Percentiles rank a stretch among this genome's conserved stretches.
Conservation (phyloP, 2,797 vertebrate species). For the Dryobates pubescens region DNA sequence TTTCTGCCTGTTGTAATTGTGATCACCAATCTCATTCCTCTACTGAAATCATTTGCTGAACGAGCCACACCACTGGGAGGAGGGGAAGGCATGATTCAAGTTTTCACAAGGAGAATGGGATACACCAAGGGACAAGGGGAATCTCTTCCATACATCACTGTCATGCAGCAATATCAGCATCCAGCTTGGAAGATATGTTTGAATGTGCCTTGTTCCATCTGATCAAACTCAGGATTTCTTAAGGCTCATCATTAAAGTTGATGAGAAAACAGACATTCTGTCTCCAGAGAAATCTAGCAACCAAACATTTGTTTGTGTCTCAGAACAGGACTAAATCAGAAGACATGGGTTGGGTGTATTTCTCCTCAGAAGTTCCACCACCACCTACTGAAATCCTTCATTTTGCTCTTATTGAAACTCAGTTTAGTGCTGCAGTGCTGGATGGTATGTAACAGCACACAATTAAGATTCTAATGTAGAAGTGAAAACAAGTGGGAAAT, state of each 20-base stretch:
- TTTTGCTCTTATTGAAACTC: not conserved
- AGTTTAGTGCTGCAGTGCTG: not conserved
- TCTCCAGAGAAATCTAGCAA: conserved; percentile 46
- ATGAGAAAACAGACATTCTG: conserved; percentile 36
- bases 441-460: conserved; percentile 22
- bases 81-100: not conserved
- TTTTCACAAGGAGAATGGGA: not conserved
- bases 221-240: conserved; percentile 31
- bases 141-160: conserved; percentile 46
- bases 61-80: not conserved
- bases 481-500: conserved; percentile 64
- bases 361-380: conserved; percentile 5
- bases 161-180: conserved; percentile 2
- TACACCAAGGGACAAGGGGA: not conserved
- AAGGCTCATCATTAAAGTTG: conserved; percentile 37
- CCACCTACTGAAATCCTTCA: conserved; percentile 17
- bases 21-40: not conserved
- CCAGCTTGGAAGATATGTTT: not conserved
- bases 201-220: conserved; percentile 10
- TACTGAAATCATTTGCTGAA: not conserved
- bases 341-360: not conserved
- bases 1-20: not conserved
- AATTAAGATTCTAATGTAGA: conserved; percentile 58
- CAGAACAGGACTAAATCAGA: not conserved
- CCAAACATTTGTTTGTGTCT: not conserved